Base-by-base conservation (phyloP, 2,888 invertebrate genomes). In the Metacarcinus magister region DNA sequence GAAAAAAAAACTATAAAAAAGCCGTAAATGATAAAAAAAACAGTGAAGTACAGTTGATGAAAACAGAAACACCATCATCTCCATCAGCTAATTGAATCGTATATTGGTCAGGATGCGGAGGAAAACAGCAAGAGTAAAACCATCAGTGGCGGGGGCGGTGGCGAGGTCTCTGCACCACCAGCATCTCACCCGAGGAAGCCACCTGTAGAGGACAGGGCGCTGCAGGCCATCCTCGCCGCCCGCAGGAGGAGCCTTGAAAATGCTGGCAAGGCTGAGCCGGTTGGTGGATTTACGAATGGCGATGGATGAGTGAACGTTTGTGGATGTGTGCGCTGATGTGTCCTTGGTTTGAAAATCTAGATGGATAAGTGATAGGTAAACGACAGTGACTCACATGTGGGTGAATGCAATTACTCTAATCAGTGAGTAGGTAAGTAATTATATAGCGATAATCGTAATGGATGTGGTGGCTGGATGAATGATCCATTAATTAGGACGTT, bases 231-330 rank as follows among this genome's bases (percentile, higher is more conserved):
- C 44, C 95, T 96, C 32, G 96, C 96, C 46, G 94, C 96, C 93
- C 60, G 96, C 13, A 48, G 96, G 48, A 95, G 96, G 95, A 96
- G 96, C 75, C 93, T 96, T 39, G 96, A 96, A 89, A 96, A 96
- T 60, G 96, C 96, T 95, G 96, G 96, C 87, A 96, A 95, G 60
- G 46, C 94, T 32, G 96, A 96, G 92, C 96, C 96, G 96, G 96
- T 96, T 96, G 96, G 96, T 96, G 96, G 96, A 89, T 44, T 93
- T 90, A 87, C 19, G n/a, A 48, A 43, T 39, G 75, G 67, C 39
- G 94, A n/a, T 54, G 43, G 54, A 39, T 60, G 75, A 43, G 48
- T 44, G 67, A 39, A 7, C 19, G 94, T 2, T 75, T 43, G 67
- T 60, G 23, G 90, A 32, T 67, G 32, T 44, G 54, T 8, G 44